Evolutionary conservation across 2,888 invertebrate species (phyloP).

Genomic region (Cylindroiulus punctatus): DNA sequence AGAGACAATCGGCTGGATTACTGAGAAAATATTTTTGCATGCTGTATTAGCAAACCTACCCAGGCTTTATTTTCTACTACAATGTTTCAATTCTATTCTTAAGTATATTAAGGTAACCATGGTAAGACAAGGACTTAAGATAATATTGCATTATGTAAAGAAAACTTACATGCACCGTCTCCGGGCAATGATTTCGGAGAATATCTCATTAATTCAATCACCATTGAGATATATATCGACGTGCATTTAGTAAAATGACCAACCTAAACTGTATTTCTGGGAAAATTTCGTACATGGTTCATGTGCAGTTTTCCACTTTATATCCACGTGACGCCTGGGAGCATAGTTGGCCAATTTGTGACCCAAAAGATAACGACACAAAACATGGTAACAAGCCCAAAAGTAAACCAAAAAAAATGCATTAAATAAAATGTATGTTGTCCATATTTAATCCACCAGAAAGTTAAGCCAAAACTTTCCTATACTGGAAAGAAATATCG

Average conservation of each 20-base stretch:
- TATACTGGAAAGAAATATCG: no score
- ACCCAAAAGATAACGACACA: no score
- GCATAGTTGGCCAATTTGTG: no score
- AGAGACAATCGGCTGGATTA: not conserved
- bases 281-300: no score
- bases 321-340: no score
- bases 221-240: not conserved
- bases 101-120: not conserved
- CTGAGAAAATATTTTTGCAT: not conserved
- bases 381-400: no score
- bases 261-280: no score
- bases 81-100: not conserved
- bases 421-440: no score
- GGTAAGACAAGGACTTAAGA: not conserved
- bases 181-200: not conserved
- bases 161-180: not conserved
- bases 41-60: not conserved
- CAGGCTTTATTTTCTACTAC: not conserved
- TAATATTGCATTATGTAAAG: constrained; percentile 21
- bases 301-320: no score
- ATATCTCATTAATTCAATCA: not conserved
- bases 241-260: not conserved
- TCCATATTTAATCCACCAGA: no score
- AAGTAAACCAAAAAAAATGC: no score
- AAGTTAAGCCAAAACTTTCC: no score